Evolutionary conservation across 2,113 vertebrate species (phyloP).

Genomic region (Amphilophus citrinellus): DNA sequence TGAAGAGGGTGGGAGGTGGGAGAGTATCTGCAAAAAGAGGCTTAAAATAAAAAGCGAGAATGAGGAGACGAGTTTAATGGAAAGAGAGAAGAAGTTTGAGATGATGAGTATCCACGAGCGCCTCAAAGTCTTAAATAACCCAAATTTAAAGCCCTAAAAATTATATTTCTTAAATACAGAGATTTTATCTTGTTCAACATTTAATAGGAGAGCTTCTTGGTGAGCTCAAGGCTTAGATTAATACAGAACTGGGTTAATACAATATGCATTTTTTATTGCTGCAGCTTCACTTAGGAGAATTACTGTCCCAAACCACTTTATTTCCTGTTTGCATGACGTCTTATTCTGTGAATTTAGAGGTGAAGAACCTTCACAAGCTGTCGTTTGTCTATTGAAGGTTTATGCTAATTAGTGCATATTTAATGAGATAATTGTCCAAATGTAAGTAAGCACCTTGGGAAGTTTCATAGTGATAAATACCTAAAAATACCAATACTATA

Average conservation of each 20-base stretch:
- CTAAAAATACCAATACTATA: neutral
- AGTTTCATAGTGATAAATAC: neutral
- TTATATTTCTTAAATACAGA: constrained; percentile 47
- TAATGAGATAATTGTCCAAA: neutral
- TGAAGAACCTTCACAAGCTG: constrained; percentile 7
- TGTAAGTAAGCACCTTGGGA: neutral
- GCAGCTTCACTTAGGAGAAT: constrained; percentile 37
- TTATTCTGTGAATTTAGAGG: neutral
- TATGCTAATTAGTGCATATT: neutral
- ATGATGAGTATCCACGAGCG: constrained; percentile 24
- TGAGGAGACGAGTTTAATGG: constrained; percentile 7
- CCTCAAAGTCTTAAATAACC: constrained; percentile 33
- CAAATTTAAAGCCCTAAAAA: constrained; percentile 44
- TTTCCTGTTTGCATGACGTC: neutral
- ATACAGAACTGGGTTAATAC: constrained; percentile 54
- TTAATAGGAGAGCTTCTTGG: constrained; percentile 43
- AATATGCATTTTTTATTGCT: constrained; percentile 45
- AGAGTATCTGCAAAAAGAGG: constrained; percentile 28
- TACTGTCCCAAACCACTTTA: constrained; percentile 1
- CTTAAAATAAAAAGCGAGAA: constrained; percentile 42
- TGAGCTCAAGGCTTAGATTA: constrained; percentile 53
- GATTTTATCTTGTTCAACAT: constrained; percentile 58
- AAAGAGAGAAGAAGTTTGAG: constrained; percentile 28
- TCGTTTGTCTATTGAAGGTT: neutral
- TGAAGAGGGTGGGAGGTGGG: constrained; percentile 23